A percentile compares a stretch with the other conserved stretches of the same genome.
These are phyloP conservation scores for Chaetorhynchus papuensis DNA, from an alignment of 2,113 vertebrate species.

Conservation along the genomic window DNA sequence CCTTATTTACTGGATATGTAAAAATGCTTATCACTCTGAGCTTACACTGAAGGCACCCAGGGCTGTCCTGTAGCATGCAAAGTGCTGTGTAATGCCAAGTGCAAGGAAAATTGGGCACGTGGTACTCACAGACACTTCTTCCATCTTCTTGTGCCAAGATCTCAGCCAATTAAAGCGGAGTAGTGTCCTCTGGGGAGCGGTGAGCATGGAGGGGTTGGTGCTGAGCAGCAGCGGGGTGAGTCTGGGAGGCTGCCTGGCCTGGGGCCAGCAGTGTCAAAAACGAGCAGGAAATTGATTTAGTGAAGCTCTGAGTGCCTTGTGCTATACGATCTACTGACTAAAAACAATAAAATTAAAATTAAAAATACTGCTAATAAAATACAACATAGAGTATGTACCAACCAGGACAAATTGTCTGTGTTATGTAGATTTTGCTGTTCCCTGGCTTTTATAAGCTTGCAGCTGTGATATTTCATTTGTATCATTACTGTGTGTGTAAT, in stretches of 20 bases:
- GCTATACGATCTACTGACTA: not conserved
- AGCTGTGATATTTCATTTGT: not conserved
- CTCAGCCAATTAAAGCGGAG: not conserved
- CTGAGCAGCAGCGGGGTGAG: rapidly evolving
- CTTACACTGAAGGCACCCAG: not conserved
- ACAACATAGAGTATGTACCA: rapidly evolving
- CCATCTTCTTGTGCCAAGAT: not conserved
- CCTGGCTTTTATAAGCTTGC: not conserved
- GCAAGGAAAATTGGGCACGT: not conserved
- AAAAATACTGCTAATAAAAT: not conserved
- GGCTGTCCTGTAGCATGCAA: not conserved
- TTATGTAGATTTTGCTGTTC: not conserved
- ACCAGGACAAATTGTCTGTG: not conserved
- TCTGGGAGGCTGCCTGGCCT: not conserved
- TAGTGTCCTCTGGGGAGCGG: rapidly evolving
- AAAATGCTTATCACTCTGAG: not conserved
- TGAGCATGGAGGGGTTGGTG: not conserved
- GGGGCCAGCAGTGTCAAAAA: not conserved
- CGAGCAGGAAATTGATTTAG: not conserved
- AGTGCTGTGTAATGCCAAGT: not conserved
- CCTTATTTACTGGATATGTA: not conserved
- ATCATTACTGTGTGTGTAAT: not conserved
- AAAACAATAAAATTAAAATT: not conserved
- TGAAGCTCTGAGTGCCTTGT: not conserved
- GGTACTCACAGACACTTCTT: not conserved